Evolutionary conservation across 2,113 vertebrate genomes (phyloP), one percentile per base, ranked within the genome.

Genomic region (Dipodomys ordii): DNA sequence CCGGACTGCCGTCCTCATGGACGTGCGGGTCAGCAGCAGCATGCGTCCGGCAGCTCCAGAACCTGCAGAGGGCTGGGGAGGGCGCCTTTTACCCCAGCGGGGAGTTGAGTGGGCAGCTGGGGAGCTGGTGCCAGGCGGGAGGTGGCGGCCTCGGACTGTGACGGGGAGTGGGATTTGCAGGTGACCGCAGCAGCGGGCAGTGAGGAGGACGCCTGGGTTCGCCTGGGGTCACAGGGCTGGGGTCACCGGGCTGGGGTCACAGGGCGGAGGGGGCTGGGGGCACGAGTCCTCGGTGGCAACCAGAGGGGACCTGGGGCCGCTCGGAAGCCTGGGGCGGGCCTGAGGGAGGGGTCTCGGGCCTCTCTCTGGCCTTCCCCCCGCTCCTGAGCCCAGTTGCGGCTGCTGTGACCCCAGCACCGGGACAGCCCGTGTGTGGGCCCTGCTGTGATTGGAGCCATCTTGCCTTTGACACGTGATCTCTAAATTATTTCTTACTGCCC

Each of bases 381-480:
- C 49, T 13, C 49, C 49, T 2, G 49, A 53, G 49, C 49, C 49
- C 49, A 53, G 49, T 9, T 53, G 8, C 60, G 32, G 19, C 7
- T 2, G 0, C 4, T 57, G 1, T 25, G 64, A 23, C 3, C 53
- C 35, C 10, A 0, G 28, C 4, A 10, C 20, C 2, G 12, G 49
- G 8, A 53, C 53, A 16, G 53, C 15, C 53, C 15, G 16, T 15
- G 12, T 57, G 53, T 11, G 53, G 53, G 53, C 3, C 53, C 53
- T 57, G 53, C 53, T 57, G 53, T 13, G 53, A 16, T 13, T 4
- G 22, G 15, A 12, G 44, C 46, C 6, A 18, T 0, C 27, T 20
- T n/a, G 44, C 23, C n/a, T 39, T 49, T 72, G 53, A 27, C 8
- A 1, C 10, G 1, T 0, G 7, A 3, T 30, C 27, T 73, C 30